Percentiles rank a stretch among this genome's conserved stretches.
These are phyloP conservation scores for Tenebrio molitor DNA, from an alignment of 1,140 invertebrate genomes.

Conservation along the genomic window DNA sequence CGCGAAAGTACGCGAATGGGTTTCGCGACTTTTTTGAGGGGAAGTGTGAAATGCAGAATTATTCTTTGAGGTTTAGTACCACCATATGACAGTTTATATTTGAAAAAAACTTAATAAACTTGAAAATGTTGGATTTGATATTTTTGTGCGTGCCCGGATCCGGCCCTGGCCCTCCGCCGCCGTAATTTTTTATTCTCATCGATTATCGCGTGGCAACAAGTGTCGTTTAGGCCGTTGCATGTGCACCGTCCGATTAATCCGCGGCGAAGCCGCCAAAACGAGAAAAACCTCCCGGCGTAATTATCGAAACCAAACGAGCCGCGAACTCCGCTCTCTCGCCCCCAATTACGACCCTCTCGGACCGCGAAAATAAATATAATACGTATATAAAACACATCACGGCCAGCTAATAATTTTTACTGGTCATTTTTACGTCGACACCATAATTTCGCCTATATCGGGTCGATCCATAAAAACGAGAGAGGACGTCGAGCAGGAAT, in stretches of 20 bases:
- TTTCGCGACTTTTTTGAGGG: too few species aligned
- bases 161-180: too few species aligned
- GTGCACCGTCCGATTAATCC: constrained; percentile 4
- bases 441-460: constrained; percentile 36
- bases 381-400: constrained; percentile 5
- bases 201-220: constrained; percentile 18
- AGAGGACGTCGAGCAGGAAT: neutral
- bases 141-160: too few species aligned
- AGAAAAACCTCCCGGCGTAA: neutral
- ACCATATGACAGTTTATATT: neutral
- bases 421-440: constrained; percentile 26
- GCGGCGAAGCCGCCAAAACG: neutral
- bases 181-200: constrained; percentile 27
- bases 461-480: constrained; percentile 22
- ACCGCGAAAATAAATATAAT: constrained; percentile 11
- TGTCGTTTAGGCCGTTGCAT: constrained; percentile 17
- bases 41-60: too few species aligned
- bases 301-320: neutral
- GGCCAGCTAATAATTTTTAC: constrained; percentile 19
- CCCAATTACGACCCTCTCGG: neutral
- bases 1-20: too few species aligned
- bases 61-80: too few species aligned
- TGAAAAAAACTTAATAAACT: neutral
- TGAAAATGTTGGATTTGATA: too few species aligned
- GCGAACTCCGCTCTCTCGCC: too few species aligned